Percentiles rank a stretch among this genome's conserved stretches.
Evolutionary conservation across 1,140 invertebrate genomes (phyloP).

Genomic region (Rhagoletis pomonella): DNA sequence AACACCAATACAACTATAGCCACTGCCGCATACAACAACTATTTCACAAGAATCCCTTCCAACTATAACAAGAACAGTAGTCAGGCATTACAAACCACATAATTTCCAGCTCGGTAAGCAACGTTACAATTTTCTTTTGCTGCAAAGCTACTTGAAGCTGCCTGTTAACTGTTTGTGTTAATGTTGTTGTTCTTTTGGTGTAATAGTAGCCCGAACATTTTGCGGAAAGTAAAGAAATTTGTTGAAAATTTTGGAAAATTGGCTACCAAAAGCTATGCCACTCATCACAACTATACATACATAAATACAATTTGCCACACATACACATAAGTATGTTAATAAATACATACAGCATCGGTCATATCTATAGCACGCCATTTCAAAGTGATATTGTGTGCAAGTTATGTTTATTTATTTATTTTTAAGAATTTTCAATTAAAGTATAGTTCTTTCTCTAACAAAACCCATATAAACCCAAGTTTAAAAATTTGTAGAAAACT

Average conservation of each 20-base stretch:
- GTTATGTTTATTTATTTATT: too few relatives aligned
- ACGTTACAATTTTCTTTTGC: conserved; percentile 36
- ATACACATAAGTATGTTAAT: not conserved
- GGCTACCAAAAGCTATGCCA: conserved; percentile 46
- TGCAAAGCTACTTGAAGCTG: not conserved
- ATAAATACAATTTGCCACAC: not conserved
- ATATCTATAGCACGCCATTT: too few relatives aligned
- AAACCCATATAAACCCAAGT: too few relatives aligned
- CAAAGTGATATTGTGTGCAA: too few relatives aligned
- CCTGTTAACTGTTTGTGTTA: not conserved
- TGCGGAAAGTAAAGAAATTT: conserved; percentile 45
- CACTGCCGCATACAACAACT: conserved; percentile 17
- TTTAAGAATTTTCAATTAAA: too few relatives aligned
- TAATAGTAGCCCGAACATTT: conserved; percentile 7
- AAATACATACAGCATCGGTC: not conserved
- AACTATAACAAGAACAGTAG: not conserved
- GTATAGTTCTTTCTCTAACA: too few relatives aligned
- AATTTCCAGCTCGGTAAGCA: conserved; percentile 50
- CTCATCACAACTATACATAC: not conserved
- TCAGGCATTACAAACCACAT: not conserved
- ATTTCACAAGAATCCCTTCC: not conserved
- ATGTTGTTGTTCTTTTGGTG: not conserved
- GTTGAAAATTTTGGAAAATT: conserved; percentile 51
- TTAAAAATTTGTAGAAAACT: too few relatives aligned
- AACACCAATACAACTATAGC: conserved; percentile 1